Evolutionary conservation across 2,113 vertebrate species (phyloP), one percentile per base, ranked within the genome.

Genomic region (Nipponia nippon): DNA sequence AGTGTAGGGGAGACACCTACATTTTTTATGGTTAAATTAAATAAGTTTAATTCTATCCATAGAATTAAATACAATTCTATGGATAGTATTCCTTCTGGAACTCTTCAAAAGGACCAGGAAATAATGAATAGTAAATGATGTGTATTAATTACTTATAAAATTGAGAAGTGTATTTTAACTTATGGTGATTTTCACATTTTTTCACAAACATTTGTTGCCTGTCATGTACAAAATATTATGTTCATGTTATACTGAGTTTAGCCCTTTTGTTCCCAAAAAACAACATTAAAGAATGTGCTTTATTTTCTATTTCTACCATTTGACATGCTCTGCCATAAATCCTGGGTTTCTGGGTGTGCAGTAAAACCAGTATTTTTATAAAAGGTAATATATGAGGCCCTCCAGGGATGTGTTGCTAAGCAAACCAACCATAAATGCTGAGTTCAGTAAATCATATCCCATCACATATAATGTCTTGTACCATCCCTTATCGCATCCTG

Each of bases 371-470:
- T 40, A 63, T 92, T 94, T 96, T 95, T 94, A 59, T 67, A 81
- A 89, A 86, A 93, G 55, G 44, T 44, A 93, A 86, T 94, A 92
- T 75, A 89, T 47, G 47, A 34, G 87, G 32, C 44, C n/a, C 55
- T 91, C 59, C 72, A 87, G 80, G 93, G 86, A 3, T 47, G 19
- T 82, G 79, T 59, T 94, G 90, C 92, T 94, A 92, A 87, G 89
- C 65, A 93, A 95, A 90, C 36, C 72, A 76, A 16, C 47, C 55
- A 72, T 95, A 89, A 91, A 94, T 36, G 69, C 46, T 59, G 79
- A 91, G 56, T 82, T 91, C 84, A 84, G 65, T 95, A 95, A 92
- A 93, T 93, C 95, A 91, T 65, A 59, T 44, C 52, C 75, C 65
- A 72, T 94, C 94, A 83, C 52, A 70, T 34, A 26, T n/a, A 61